These are phyloP conservation scores for Chrysemys picta DNA, from an alignment of 2,113 vertebrate genomes.

Conservation along the genomic window DNA sequence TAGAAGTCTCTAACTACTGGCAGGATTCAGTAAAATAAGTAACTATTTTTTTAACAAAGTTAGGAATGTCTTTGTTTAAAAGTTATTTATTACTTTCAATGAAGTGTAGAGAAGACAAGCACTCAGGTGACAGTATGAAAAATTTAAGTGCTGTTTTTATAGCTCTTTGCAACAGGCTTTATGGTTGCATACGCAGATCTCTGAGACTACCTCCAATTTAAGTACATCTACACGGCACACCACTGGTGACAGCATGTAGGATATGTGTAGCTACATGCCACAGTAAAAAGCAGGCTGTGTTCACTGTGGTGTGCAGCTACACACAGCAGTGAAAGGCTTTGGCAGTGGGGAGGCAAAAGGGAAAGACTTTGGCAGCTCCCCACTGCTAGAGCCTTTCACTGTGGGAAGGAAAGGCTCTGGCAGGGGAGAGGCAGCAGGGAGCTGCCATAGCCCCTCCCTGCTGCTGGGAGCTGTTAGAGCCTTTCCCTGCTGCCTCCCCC, in stretches of 20 bases:
- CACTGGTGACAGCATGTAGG: background rate
- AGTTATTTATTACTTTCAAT: background rate
- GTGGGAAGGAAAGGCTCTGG: background rate
- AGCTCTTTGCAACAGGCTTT: background rate
- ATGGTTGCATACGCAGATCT: background rate
- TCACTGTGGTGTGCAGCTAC: background rate
- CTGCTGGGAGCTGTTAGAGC: background rate
- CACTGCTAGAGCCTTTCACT: background rate
- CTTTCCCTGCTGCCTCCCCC: background rate
- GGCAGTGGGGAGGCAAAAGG: background rate
- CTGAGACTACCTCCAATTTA: background rate
- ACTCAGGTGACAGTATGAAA: background rate
- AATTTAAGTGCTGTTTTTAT: background rate
- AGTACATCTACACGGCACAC: background rate
- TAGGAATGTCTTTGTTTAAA: background rate
- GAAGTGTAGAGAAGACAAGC: background rate
- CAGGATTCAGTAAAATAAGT: background rate
- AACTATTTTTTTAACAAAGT: background rate
- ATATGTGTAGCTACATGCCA: background rate
- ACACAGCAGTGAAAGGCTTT: background rate
- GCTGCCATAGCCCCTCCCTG: background rate
- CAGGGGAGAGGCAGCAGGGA: background rate
- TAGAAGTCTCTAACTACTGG: background rate
- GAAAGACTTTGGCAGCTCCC: background rate
- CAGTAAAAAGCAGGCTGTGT: background rate